These are phyloP conservation scores for Neomonachus schauinslandi DNA, from an alignment of 2,113 vertebrate genomes.

Conservation along the genomic window DNA sequence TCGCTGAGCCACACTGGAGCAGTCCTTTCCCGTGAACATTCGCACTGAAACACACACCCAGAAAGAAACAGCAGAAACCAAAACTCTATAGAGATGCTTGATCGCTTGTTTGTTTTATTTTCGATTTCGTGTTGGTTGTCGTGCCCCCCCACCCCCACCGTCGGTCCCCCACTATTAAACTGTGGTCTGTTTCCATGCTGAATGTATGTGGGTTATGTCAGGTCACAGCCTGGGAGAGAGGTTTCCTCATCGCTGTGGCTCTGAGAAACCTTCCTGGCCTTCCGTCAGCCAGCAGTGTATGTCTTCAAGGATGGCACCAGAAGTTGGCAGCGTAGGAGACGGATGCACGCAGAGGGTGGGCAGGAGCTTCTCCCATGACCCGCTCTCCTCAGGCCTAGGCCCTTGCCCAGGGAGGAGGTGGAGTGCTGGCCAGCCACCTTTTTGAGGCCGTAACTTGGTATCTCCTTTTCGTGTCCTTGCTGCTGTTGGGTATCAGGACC, in stretches of 20 bases:
- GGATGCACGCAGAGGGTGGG: neutral
- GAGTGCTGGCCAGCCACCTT: neutral
- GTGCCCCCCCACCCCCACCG: neutral
- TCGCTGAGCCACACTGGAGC: neutral
- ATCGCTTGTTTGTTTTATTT: neutral
- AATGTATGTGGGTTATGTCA: neutral
- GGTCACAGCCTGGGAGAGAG: neutral
- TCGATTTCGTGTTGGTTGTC: slow-evolving; percentile 19
- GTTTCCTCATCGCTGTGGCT: neutral
- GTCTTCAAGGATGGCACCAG: neutral
- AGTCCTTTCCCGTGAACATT: neutral
- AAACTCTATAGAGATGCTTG: neutral
- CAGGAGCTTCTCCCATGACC: neutral
- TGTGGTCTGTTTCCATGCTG: slow-evolving; percentile 60
- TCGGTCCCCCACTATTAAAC: slow-evolving; percentile 79
- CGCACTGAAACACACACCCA: fast-evolving
- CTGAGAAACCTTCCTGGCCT: neutral
- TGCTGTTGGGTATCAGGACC: neutral
- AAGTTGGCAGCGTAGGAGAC: fast-evolving
- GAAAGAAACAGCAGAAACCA: slow-evolving; percentile 6
- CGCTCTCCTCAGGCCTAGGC: fast-evolving
- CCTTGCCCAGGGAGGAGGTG: neutral
- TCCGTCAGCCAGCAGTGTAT: neutral
- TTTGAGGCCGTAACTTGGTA: neutral
- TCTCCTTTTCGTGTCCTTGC: neutral